A percentile compares a stretch with the other conserved stretches of the same genome.
Evolutionary conservation across 2,797 vertebrate genomes (phyloP).

Genomic region (Phataginus tricuspis): DNA sequence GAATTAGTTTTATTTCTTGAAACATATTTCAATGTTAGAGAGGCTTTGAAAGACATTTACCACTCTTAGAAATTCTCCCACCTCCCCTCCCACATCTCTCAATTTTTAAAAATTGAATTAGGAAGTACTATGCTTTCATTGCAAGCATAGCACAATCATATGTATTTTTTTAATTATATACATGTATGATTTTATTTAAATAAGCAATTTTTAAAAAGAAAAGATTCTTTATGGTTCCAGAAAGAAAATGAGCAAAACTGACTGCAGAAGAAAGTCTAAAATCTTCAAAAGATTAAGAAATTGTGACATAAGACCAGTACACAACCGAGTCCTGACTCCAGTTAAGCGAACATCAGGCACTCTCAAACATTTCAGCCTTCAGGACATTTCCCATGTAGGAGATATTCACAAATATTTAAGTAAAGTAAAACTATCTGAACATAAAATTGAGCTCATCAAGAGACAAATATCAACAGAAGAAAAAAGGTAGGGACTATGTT

Average conservation of each 20-base stretch:
- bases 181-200: neutral
- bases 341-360: neutral
- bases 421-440: neutral
- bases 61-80: neutral
- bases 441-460: neutral
- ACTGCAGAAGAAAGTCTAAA: neutral
- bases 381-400: neutral
- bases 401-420: neutral
- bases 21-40: neutral
- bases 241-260: neutral
- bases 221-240: neutral
- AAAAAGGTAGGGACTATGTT: neutral
- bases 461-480: neutral
- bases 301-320: neutral
- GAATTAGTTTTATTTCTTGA: neutral
- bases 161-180: neutral
- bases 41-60: neutral
- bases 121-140: neutral
- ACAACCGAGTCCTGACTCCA: neutral
- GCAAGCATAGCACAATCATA: neutral
- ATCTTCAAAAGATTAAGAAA: constrained; percentile 44
- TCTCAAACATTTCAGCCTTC: neutral
- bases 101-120: neutral
- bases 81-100: neutral
- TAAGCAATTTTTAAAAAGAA: neutral